Conservation (phyloP, 2,113 vertebrate species). For the Elgaria multicarinata region DNA sequence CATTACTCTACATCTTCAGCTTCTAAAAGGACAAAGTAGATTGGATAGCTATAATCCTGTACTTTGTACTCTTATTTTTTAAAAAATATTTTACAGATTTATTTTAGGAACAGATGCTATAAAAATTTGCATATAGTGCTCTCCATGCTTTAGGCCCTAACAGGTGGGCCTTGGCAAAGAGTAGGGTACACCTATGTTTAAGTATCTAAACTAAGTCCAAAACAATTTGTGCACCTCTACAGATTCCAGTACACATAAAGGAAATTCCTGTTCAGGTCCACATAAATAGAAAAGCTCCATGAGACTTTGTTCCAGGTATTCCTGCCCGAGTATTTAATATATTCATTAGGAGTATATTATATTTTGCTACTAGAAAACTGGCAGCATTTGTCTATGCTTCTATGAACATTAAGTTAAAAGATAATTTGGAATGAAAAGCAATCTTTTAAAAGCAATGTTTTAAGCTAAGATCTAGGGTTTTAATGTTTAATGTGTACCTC, state of each 20-base stretch:
- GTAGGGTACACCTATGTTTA: no score
- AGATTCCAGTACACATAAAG: background rate
- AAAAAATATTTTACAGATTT: background rate
- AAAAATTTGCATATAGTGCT: background rate
- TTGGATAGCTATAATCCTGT: background rate
- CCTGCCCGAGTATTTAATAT: no score
- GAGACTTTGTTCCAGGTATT: no score
- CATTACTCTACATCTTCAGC: background rate
- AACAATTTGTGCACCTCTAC: background rate
- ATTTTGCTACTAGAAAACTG: background rate
- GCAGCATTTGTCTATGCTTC: background rate
- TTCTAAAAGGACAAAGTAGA: background rate
- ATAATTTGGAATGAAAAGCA: background rate
- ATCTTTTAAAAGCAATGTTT: background rate
- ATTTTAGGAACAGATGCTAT: background rate
- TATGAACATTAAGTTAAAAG: background rate
- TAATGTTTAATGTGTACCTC: background rate
- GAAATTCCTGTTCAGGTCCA: background rate
- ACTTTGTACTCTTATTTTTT: background rate
- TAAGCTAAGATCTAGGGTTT: background rate
- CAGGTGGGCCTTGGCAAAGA: no score
- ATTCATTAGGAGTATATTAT: no score
- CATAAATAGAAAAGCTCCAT: no score
- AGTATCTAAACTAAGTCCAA: no score
- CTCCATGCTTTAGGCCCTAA: no score